Conservation (phyloP, 2,113 vertebrate genomes). For the Sialia sialis region DNA sequence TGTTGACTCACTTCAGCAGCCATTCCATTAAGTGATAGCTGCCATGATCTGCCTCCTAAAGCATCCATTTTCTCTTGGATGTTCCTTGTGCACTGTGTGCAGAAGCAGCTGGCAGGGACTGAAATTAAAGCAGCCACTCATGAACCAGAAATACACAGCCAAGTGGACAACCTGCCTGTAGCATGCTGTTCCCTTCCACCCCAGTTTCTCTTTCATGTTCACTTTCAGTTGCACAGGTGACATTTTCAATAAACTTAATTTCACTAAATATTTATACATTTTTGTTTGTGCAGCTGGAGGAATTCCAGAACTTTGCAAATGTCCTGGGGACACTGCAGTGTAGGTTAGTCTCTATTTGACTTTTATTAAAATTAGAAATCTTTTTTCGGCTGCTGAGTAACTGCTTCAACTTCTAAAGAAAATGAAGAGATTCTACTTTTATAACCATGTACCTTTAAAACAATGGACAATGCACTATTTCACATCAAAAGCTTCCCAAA, state of each 20-base stretch:
- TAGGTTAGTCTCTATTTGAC: not conserved
- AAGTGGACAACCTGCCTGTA: not conserved
- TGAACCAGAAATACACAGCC: not conserved
- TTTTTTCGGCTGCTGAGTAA: not conserved
- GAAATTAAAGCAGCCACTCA: not conserved
- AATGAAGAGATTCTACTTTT: not conserved
- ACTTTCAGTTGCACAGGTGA: not conserved
- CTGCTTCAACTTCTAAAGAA: constrained; percentile 1
- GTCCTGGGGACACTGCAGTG: not conserved
- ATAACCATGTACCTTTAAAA: not conserved
- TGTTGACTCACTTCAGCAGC: not conserved
- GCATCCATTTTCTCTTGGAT: not conserved
- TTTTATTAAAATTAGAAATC: constrained; percentile 40
- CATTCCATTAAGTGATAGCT: not conserved
- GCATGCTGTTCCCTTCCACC: not conserved
- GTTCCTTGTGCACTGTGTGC: not conserved
- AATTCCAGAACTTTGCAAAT: constrained; percentile 18
- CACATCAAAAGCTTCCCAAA: not conserved
- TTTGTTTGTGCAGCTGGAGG: constrained; percentile 5
- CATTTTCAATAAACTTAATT: constrained; percentile 8
- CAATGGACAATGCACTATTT: fast-evolving
- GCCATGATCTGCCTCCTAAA: not conserved
- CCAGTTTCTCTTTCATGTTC: not conserved
- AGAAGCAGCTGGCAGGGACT: not conserved
- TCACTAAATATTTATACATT: constrained; percentile 39